Percentiles rank a stretch among this genome's conserved stretches.
These are phyloP conservation scores for Calliphora vicina DNA, from an alignment of 1,140 invertebrate species.

Conservation along the genomic window DNA sequence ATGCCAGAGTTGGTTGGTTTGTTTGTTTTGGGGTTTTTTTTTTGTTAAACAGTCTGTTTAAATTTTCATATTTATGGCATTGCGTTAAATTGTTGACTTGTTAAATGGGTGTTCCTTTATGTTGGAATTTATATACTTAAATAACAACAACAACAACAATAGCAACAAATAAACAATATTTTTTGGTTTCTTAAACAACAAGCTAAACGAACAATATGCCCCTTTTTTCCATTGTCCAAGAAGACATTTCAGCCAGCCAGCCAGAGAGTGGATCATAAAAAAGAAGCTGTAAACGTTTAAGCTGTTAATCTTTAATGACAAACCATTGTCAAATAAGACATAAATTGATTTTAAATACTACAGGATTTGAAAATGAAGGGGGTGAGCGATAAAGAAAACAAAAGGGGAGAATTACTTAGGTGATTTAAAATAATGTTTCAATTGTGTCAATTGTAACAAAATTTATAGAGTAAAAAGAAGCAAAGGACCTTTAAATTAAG, in stretches of 20 bases:
- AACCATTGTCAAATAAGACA: conserved; percentile 33
- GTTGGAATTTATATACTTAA: conserved; percentile 27
- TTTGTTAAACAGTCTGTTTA: conserved; percentile 44
- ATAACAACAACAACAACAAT: conserved; percentile 5
- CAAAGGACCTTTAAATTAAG: no score
- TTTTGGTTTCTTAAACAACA: not conserved
- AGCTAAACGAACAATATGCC: not conserved
- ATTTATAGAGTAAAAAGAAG: no score
- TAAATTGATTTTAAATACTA: conserved; percentile 32
- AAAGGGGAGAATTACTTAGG: no score
- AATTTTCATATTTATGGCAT: conserved; percentile 61
- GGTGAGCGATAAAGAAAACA: no score
- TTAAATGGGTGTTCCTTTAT: conserved; percentile 58
- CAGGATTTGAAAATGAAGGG: not conserved
- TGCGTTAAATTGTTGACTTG: conserved; percentile 54
- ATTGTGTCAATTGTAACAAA: no score
- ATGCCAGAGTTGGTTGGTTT: not conserved
- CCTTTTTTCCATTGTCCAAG: not conserved
- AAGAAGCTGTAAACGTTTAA: conserved; percentile 32
- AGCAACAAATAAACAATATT: not conserved
- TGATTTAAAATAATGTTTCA: not conserved
- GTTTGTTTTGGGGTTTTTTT: not conserved
- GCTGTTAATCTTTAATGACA: conserved; percentile 35
- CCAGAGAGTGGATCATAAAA: not conserved
- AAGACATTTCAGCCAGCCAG: not conserved